Base-by-base conservation (phyloP, 1,140 invertebrate species). In the Diabrotica virgifera region DNA sequence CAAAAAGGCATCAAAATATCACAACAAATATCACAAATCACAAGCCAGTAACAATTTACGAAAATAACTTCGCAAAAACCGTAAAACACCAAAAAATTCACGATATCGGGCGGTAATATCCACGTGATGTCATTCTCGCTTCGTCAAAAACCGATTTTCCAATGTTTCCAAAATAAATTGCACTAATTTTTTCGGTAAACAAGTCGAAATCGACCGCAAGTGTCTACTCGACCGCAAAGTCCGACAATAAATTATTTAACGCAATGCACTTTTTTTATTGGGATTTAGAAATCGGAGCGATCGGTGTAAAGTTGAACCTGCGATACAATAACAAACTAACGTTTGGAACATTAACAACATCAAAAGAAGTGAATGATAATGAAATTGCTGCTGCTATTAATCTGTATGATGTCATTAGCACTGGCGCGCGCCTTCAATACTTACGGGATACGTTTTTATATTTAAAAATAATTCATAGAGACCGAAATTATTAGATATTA, bases 331-430 rank as follows among this genome's bases (percentile, higher is more conserved):
- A 46, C 40, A 2, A 46, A 46, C 40, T 46, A 46, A 46, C n/a
- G 40, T 46, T 46, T 24, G 24, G 24, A 24, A 24, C 24, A 24
- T 24, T 24, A 24, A 24, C 24, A 24, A 24, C 24, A n/a, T 46
- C 55, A 37, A 57, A 57, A 57, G 10, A 36, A 36, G 36, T 36
- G 55, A 57, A 57, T 57, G 55, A 57, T 36, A 36, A 14, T 57
- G 0, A 57, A 57, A 57, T 36, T 37, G 55, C 24, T 57, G 55
- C 35, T 55, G 24, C n/a, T 57, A 57, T 57, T 57, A 57, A 57
- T 57, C 36, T 12, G 36, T 57, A 57, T 57, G 55, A 57, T 36
- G 36, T 57, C 55, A 57, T 36, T 37, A n/a, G n/a, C 55, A 57
- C 12, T 36, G 55, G 55, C 55, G 55, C 36, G 55, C n/a, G 24